phyloP scores from a whole-genome alignment of 2,888 invertebrate species.

The Dynastes maya region DNA sequence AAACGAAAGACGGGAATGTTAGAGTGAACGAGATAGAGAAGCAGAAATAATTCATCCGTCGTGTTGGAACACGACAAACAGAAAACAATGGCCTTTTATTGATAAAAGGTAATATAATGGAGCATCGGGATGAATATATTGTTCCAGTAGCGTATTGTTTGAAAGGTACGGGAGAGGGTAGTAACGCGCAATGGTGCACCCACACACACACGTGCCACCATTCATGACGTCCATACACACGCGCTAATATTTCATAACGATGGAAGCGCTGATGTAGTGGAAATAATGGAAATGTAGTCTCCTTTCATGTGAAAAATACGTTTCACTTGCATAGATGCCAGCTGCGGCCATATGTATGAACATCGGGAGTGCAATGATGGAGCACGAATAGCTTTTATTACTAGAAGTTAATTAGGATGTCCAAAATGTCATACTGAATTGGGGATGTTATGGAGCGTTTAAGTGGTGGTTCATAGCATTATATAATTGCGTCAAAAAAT shows the following conservation, averaged over 20 bases:
- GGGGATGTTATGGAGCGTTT: too few species aligned
- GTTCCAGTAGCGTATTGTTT: constrained; percentile 28
- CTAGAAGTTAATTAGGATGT: neutral
- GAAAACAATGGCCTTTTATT: constrained; percentile 36
- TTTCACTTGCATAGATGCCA: constrained; percentile 1
- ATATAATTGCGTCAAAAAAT: too few species aligned
- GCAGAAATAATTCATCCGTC: constrained; percentile 1
- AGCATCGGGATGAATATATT: constrained; percentile 24
- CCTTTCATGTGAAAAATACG: constrained; percentile 21
- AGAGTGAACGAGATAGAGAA: neutral
- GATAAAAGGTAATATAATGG: constrained; percentile 35
- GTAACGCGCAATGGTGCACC: neutral
- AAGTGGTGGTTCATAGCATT: too few species aligned
- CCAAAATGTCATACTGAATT: too few species aligned
- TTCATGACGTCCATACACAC: neutral
- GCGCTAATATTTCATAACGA: constrained; percentile 27
- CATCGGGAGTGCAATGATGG: neutral
- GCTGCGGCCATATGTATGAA: neutral
- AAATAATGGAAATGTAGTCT: constrained; percentile 36
- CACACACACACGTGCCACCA: neutral
- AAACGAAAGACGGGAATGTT: neutral
- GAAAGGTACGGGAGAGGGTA: neutral
- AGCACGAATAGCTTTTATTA: neutral
- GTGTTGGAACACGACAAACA: constrained; percentile 22
- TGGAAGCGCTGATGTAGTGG: constrained; percentile 29